A percentile compares a stretch with the other conserved stretches of the same genome.
Evolutionary conservation across 2,113 vertebrate genomes (phyloP).

Genomic region (Parotia lawesii): DNA sequence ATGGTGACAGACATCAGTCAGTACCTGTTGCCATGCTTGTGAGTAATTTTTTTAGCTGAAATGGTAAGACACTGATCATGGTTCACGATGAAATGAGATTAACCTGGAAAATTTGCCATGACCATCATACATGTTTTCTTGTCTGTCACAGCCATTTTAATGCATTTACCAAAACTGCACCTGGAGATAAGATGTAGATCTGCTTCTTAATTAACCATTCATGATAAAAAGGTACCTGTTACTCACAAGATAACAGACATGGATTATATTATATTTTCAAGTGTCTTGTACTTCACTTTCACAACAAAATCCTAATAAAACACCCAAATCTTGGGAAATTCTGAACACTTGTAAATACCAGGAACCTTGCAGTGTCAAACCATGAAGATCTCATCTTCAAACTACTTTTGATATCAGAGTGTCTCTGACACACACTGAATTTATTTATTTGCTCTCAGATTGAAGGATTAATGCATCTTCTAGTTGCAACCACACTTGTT

Average conservation of each 20-base stretch:
- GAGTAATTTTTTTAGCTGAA: background rate
- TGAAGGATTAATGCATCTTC: background rate
- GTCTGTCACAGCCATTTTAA: background rate
- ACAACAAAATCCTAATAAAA: background rate
- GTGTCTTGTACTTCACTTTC: background rate
- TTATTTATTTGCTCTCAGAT: background rate
- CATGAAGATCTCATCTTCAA: background rate
- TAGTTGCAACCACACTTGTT: background rate
- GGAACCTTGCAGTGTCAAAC: background rate
- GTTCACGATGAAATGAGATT: background rate
- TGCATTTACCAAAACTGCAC: background rate
- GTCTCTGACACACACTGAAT: accelerated
- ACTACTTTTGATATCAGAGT: background rate
- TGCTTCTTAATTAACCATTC: background rate
- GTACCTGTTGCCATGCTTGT: background rate
- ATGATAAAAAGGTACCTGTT: background rate
- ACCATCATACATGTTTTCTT: background rate
- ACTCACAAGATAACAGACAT: background rate
- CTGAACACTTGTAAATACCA: background rate
- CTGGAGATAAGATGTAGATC: background rate
- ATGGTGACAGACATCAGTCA: background rate
- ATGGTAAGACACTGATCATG: background rate
- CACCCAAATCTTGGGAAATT: background rate
- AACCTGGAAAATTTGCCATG: background rate
- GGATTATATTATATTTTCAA: background rate